These are phyloP conservation scores for Acrocephalus kingi DNA, from an alignment of 2,113 vertebrate species.

Conservation along the genomic window DNA sequence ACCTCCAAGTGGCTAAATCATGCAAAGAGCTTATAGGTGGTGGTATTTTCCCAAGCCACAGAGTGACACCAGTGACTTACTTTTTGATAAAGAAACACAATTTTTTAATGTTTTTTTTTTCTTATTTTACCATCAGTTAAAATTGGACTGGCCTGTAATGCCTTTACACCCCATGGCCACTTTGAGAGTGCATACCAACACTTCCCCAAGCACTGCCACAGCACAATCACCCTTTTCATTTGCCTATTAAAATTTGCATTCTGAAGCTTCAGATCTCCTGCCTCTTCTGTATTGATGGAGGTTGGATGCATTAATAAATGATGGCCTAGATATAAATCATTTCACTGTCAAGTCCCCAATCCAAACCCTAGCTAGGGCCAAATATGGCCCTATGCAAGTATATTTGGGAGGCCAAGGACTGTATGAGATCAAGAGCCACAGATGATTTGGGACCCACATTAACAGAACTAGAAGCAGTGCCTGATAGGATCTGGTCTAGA, in stretches of 20 bases:
- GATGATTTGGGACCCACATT: not conserved
- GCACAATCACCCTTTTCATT: not conserved
- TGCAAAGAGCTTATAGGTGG: not conserved
- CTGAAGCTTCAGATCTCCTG: not conserved
- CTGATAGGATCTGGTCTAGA: not conserved
- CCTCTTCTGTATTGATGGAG: not conserved
- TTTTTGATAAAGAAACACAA: not conserved
- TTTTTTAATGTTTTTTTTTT: not conserved
- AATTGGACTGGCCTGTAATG: not conserved
- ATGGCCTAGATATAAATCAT: accelerated
- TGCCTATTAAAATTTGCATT: not conserved
- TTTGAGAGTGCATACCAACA: not conserved
- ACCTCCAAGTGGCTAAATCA: not conserved
- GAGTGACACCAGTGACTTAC: not conserved
- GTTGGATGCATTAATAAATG: not conserved
- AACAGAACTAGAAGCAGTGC: not conserved
- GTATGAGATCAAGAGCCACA: not conserved
- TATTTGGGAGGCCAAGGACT: not conserved
- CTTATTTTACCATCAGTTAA: not conserved
- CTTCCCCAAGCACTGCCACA: not conserved
- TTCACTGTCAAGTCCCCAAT: not conserved
- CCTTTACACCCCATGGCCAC: not conserved
- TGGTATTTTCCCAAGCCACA: not conserved
- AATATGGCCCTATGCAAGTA: accelerated
- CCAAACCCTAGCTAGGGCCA: not conserved